Evolutionary conservation across 2,888 invertebrate species (phyloP), one percentile per base, ranked within the genome.

Genomic region (Hermaeophaga mercurialis): DNA sequence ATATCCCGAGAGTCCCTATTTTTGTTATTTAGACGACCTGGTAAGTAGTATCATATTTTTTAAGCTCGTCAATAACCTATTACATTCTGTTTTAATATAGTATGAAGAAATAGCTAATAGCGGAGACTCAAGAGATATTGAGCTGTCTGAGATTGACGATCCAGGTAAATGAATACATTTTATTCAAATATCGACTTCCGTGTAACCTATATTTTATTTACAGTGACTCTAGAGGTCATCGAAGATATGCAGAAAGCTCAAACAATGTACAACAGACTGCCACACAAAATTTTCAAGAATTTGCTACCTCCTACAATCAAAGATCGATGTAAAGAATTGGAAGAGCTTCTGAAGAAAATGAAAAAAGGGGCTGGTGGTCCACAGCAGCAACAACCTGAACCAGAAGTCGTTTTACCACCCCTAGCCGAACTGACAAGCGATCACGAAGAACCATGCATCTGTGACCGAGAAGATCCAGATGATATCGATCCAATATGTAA

Each of bases 1-100:
- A 54, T 66, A 66, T 49, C 75, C 77, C 0, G 67, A 70, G 33
- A 74, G 72, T 64, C 68, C 66, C 15, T 77, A 78, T 60, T 77
- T 77, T 65, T 62, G 66, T 15, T 77, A 77, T 55, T 49, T 66
- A 2, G 24, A 49, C 3, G 15, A 15, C 2, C 47, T 66, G 39
- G 64, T 64, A 52, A 62, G 47, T 17, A 15, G 12, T 9, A 18
- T 11, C 7, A n/a, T 5, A 28, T 17, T 24, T 18, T 36, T 24
- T 48, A 22, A 22, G 6, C 6, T 22, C 4, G 17, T 31, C 1
- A 8, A 5, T 11, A 33, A 3, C 7, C 18, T 3, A 8, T 36
- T 12, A 11, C 12, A 39, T 15, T 39, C 39, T 49, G n/a, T 28
- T 36, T 19, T 15, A 14, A 15, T 43, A 15, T 11, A 52, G 52